Conservation (phyloP, 2,113 vertebrate genomes). For the Rhabdomys dilectus region DNA sequence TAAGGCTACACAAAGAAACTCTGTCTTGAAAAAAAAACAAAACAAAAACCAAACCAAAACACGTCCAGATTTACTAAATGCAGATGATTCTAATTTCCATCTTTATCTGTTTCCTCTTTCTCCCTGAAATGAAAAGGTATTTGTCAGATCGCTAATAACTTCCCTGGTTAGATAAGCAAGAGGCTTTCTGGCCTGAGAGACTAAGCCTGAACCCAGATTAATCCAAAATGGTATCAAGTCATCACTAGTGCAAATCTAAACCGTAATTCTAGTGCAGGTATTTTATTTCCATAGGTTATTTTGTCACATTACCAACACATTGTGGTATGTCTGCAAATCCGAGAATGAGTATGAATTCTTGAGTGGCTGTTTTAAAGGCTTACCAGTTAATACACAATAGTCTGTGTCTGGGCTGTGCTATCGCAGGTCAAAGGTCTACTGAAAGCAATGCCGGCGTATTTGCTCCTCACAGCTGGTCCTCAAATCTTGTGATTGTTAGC, state of each 20-base stretch:
- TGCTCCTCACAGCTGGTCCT: not conserved
- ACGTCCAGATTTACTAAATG: not conserved
- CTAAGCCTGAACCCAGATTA: not conserved
- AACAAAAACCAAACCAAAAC: not conserved
- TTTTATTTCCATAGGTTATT: constrained; percentile 3
- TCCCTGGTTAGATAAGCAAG: constrained; percentile 34
- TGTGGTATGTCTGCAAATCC: not conserved
- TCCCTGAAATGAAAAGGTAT: not conserved
- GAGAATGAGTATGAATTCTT: not conserved
- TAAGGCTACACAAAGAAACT: not conserved
- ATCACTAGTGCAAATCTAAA: constrained; percentile 42
- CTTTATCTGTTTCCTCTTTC: constrained; percentile 56
- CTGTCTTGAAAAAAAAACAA: not conserved
- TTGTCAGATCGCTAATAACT: not conserved
- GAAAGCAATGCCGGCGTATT: constrained; percentile 39
- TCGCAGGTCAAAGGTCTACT: not conserved
- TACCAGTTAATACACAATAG: not conserved
- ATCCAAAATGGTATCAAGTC: constrained; percentile 6
- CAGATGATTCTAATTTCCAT: constrained; percentile 21
- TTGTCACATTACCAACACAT: not conserved
- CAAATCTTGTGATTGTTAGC: not conserved
- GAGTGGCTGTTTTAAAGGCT: constrained; percentile 12
- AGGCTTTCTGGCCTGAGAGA: constrained; percentile 18
- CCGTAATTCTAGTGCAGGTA: not conserved
- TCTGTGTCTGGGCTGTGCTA: not conserved